Percentiles rank a stretch among this genome's conserved stretches.
These are phyloP conservation scores for Lamellibrachia luymesi DNA, from an alignment of 1,140 invertebrate genomes.

Conservation along the genomic window DNA sequence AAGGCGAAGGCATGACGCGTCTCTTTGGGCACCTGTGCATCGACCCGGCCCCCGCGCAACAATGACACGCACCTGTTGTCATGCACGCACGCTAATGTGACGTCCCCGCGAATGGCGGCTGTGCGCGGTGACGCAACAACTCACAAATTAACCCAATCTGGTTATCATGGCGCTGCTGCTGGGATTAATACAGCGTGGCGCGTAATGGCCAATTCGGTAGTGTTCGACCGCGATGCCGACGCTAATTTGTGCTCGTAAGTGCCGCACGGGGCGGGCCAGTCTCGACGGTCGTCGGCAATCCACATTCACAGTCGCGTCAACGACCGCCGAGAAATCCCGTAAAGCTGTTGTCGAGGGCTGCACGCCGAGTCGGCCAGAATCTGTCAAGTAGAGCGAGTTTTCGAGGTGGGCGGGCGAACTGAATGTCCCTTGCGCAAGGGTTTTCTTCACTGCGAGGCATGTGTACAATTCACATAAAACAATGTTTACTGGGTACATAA, in stretches of 20 bases:
- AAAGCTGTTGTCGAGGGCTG: background rate
- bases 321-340: background rate
- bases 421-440: no score
- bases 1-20: no score
- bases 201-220: slow-evolving; percentile 3
- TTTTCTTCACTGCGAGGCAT: no score
- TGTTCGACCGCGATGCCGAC: background rate
- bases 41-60: no score
- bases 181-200: background rate
- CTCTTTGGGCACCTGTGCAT: no score
- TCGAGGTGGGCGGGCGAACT: background rate
- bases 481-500: no score
- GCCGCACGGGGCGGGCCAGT: no score
- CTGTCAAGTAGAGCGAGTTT: background rate
- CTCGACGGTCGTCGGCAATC: background rate
- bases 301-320: background rate
- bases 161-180: background rate
- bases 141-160: background rate
- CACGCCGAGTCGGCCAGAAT: background rate
- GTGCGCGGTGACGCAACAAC: background rate
- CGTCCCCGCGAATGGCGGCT: background rate
- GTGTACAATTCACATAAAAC: no score
- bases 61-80: background rate
- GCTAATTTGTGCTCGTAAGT: background rate
- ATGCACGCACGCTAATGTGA: background rate